Base-by-base conservation (phyloP, 2,113 vertebrate genomes). In the Probosciger aterrimus region DNA sequence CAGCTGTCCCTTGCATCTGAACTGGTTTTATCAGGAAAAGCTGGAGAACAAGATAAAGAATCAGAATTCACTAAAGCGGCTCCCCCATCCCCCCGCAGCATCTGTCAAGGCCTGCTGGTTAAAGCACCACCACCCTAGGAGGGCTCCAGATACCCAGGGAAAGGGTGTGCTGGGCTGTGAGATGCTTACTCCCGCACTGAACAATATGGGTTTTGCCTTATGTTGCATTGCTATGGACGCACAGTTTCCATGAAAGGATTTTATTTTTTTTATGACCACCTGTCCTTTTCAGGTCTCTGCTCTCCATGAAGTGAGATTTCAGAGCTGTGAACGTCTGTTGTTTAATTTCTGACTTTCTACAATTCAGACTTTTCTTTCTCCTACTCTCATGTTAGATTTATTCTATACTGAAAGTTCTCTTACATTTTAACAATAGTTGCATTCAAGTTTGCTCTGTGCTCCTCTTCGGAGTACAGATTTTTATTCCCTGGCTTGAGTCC, bases 1-100 rank as follows among this genome's bases (percentile, higher is more conserved):
- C 94, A 97, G 89, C 95, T 97, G 88, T 96, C 95, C 95, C 90
- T 91, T 92, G 94, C 81, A 96, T 95, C 91, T 4, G 4, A 96
- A 93, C 94, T 94, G 94, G 93, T 97, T 97, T 95, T 93, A 88
- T 96, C 92, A 96, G 93, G 95, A 96, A 95, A 96, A 93, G 86
- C 92, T 93, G 90, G 85, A 91, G 91, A 97, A 95, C 60, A 70
- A 91, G 92, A 91, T 90, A 94, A 95, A 95, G 89, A 97, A 87
- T 93, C 75, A 92, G 52, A 95, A 94, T 91, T 96, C 85, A 80
- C 88, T 94, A 92, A 95, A 94, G 69, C 41, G 0, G 76, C 79
- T 86, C 60, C 62, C 91, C 96, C 96, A 94, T 87, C 77, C 92
- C 93, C 96, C 96, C 16, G 0, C 84, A 96, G 83, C 96, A 94